These are phyloP conservation scores for Cryptomyrus ogoouensis DNA, from an alignment of 2,113 vertebrate species.

Conservation along the genomic window DNA sequence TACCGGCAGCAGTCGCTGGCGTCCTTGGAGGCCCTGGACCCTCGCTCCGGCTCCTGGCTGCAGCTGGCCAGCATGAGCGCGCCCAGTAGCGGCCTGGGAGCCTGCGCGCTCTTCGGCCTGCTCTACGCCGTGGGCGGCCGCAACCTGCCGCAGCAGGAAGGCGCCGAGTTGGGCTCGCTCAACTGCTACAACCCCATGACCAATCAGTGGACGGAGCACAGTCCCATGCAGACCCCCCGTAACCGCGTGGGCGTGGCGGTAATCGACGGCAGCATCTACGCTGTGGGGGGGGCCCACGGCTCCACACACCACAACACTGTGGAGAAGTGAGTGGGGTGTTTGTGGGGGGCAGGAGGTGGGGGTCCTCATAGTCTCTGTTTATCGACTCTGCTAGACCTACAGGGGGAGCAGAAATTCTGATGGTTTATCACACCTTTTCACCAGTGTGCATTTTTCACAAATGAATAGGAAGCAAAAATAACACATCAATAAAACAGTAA, in stretches of 20 bases:
- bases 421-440: neutral
- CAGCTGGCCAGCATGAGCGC: conserved; percentile 56
- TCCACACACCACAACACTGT: conserved; percentile 63
- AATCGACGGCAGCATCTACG: conserved; percentile 67
- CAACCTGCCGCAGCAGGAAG: conserved; percentile 61
- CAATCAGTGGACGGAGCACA: conserved; percentile 66
- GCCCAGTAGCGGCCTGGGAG: conserved; percentile 66
- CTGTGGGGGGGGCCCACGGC: conserved; percentile 66
- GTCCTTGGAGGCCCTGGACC: conserved; percentile 64
- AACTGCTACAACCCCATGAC: conserved; percentile 75
- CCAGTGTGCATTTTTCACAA: neutral
- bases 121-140: conserved; percentile 67
- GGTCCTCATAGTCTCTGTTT: neutral
- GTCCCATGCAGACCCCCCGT: conserved; percentile 59
- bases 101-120: conserved; percentile 66
- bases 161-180: conserved; percentile 58
- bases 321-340: conserved; percentile 57
- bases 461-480: neutral
- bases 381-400: neutral
- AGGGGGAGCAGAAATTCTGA: neutral
- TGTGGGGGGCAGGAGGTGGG: no score
- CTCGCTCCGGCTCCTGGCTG: conserved; percentile 55
- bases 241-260: conserved; percentile 70
- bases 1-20: conserved; percentile 60
- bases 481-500: neutral